A percentile compares a stretch with the other conserved stretches of the same genome.
Evolutionary conservation across 2,797 vertebrate species (phyloP).

Genomic region (Hippocampus kuda): DNA sequence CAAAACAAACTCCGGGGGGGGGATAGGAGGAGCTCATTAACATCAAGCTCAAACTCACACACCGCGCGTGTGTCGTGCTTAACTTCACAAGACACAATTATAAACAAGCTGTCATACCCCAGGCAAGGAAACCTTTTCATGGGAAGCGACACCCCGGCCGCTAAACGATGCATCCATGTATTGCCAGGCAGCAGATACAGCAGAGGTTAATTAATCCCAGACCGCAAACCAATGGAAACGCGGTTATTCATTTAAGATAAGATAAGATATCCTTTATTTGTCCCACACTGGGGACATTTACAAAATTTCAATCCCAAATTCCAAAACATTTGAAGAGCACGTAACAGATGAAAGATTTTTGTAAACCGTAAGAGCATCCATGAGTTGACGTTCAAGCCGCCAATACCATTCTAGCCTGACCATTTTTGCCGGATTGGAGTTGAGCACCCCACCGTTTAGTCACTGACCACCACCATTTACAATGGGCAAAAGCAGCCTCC

Average conservation of each 20-base stretch:
- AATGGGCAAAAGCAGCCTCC: background rate
- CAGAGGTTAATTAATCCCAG: background rate
- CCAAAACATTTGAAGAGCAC: background rate
- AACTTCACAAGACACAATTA: conserved; percentile 38
- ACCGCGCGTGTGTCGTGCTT: conserved; percentile 13
- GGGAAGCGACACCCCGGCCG: background rate
- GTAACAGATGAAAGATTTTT: background rate
- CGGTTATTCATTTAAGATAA: too few relatives aligned
- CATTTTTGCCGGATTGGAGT: background rate
- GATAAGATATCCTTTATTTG: too few relatives aligned
- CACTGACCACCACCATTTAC: background rate
- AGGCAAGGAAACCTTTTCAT: conserved; percentile 21
- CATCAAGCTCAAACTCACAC: conserved; percentile 39
- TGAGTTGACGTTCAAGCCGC: background rate
- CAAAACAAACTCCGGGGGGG: conserved; percentile 45
- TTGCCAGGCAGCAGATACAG: background rate
- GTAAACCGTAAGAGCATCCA: background rate
- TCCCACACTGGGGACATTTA: too few relatives aligned
- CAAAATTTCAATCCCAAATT: background rate
- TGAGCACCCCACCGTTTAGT: background rate
- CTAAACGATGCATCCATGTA: background rate
- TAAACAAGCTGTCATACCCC: conserved; percentile 32
- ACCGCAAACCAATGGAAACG: background rate
- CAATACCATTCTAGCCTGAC: background rate
- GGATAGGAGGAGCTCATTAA: conserved; percentile 51